A percentile compares a stretch with the other conserved stretches of the same genome.
Evolutionary conservation across 2,888 invertebrate species (phyloP).

Genomic region (Troides aeacus): DNA sequence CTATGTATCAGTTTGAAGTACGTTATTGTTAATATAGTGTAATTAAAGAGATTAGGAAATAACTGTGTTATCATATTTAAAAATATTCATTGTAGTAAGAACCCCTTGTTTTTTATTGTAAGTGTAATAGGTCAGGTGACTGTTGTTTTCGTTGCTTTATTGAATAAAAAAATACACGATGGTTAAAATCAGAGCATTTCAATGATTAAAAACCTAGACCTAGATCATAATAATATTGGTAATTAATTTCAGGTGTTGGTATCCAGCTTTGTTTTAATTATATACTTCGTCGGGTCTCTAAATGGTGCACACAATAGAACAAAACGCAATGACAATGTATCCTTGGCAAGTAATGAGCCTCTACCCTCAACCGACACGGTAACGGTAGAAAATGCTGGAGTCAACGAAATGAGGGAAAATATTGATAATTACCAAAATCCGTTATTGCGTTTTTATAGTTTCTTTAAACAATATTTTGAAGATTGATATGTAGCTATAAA

Average conservation of each 20-base stretch:
- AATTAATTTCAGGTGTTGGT: slow-evolving; percentile 10
- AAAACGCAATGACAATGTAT: slow-evolving; percentile 11
- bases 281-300: slow-evolving; percentile 8
- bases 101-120: too few species aligned
- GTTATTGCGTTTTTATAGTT: not conserved
- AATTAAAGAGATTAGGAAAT: too few species aligned
- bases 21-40: too few species aligned
- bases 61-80: too few species aligned
- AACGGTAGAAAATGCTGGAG: not conserved
- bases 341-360: not conserved
- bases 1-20: too few species aligned
- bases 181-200: too few species aligned
- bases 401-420: not conserved
- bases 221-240: not conserved
- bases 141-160: too few species aligned
- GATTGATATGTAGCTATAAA: not conserved
- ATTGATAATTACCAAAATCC: not conserved
- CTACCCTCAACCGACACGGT: not conserved
- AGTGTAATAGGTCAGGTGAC: too few species aligned
- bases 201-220: not conserved
- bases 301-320: slow-evolving; percentile 23
- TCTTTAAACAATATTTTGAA: not conserved
- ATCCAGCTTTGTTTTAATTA: not conserved
- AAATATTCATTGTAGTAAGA: too few species aligned
- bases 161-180: too few species aligned